Percentiles rank a stretch among this genome's conserved stretches.
Conservation (phyloP, 2,113 vertebrate species). For the Capreolus pygargus region DNA sequence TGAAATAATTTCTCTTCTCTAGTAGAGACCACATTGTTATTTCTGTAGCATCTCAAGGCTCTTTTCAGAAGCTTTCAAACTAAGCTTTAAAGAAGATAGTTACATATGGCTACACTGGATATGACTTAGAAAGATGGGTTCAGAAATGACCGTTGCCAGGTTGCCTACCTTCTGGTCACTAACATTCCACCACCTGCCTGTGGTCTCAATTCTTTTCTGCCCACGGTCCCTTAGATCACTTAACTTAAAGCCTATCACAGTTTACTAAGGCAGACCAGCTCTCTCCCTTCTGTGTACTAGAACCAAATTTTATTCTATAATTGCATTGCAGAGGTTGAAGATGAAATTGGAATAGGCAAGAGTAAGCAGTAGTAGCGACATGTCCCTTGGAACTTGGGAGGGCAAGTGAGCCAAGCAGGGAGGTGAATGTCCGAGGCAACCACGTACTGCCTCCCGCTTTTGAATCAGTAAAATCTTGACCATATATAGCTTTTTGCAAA, state of each 20-base stretch:
- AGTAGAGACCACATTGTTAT: neutral
- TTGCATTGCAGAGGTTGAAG: neutral
- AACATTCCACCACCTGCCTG: neutral
- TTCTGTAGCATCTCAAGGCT: neutral
- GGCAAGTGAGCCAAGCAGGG: neutral
- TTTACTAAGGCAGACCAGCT: neutral
- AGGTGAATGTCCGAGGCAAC: neutral
- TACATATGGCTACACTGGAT: neutral
- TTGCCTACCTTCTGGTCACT: neutral
- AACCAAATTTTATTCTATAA: neutral
- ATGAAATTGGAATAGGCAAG: neutral
- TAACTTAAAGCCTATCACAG: neutral
- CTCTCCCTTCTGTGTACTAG: neutral
- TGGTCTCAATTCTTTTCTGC: neutral
- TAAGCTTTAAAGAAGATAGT: neutral
- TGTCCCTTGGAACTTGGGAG: neutral
- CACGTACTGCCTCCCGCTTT: neutral
- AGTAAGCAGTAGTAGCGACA: neutral
- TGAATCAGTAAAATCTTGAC: neutral
- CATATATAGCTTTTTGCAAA: neutral
- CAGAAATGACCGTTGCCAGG: neutral
- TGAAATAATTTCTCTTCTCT: slow-evolving; percentile 7
- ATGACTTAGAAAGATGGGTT: neutral
- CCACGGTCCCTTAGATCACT: neutral
- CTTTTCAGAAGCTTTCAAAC: neutral